phyloP scores from a whole-genome alignment of 2,797 vertebrate genomes.

The Taenioides sp. region DNA sequence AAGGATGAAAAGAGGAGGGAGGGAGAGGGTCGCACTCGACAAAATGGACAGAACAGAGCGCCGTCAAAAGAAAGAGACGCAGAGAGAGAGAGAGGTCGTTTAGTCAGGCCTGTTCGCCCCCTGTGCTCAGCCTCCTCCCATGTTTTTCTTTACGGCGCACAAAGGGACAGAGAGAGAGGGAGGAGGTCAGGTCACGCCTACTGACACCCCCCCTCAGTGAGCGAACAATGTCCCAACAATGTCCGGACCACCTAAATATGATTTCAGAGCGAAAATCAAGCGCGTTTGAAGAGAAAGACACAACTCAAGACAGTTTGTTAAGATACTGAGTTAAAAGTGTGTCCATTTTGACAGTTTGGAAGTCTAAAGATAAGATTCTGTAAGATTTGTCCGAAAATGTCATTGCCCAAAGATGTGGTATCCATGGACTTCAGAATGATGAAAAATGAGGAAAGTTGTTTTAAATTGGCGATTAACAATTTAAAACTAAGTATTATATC shows the following conservation, averaged over 20 bases:
- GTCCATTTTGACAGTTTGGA: not conserved
- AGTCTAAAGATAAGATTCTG: too few species aligned
- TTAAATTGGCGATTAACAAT: too few species aligned
- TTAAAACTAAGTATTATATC: too few species aligned
- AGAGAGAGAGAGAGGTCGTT: conserved; percentile 73
- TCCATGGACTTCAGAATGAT: too few species aligned
- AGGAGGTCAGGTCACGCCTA: conserved; percentile 49
- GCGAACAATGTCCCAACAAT: not conserved
- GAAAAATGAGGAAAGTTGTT: too few species aligned
- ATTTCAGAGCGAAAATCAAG: not conserved
- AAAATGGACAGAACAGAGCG: conserved; percentile 69
- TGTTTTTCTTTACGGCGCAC: conserved; percentile 66
- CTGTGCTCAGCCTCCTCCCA: conserved; percentile 50
- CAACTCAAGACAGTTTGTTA: not conserved
- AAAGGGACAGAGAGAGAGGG: conserved; percentile 71
- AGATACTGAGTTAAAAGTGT: not conserved
- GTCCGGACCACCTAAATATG: conserved; percentile 22
- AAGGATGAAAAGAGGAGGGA: conserved; percentile 69
- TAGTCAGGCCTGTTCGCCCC: conserved; percentile 64
- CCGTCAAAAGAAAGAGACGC: conserved; percentile 70
- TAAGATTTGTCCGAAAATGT: too few species aligned
- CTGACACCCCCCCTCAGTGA: conserved; percentile 17
- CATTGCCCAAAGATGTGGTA: too few species aligned
- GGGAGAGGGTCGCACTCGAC: conserved; percentile 56
- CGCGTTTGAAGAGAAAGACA: not conserved